These are phyloP conservation scores for Holocentrus rufus DNA, from an alignment of 2,797 vertebrate species.

Conservation along the genomic window DNA sequence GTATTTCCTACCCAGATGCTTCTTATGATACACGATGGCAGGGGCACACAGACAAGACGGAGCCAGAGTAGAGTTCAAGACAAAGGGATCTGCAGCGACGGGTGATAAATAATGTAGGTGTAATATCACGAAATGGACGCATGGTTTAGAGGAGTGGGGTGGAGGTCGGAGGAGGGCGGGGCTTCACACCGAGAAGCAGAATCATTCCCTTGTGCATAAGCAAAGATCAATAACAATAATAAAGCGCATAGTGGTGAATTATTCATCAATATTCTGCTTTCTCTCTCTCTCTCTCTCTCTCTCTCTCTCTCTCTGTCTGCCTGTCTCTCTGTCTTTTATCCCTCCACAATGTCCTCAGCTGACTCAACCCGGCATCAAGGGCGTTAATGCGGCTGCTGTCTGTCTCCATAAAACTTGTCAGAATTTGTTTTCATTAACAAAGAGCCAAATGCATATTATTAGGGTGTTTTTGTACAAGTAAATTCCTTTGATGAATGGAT, in stretches of 20 bases:
- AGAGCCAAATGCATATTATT: constrained; percentile 32
- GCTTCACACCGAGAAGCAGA: constrained; percentile 74
- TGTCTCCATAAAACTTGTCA: constrained; percentile 29
- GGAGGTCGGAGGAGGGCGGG: constrained; percentile 71
- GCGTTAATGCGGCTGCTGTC: background rate
- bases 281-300: constrained; percentile 35
- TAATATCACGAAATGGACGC: constrained; percentile 80
- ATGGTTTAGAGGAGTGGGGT: constrained; percentile 66
- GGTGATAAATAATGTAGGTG: constrained; percentile 85
- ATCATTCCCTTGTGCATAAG: constrained; percentile 77
- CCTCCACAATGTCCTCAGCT: constrained; percentile 64
- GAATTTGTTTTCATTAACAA: constrained; percentile 36
- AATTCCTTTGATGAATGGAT: constrained; percentile 23
- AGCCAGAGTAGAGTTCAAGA: constrained; percentile 71
- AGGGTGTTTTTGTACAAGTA: constrained; percentile 14
- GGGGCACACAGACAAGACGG: constrained; percentile 7
- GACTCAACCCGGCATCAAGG: constrained; percentile 42
- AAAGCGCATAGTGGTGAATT: constrained; percentile 77
- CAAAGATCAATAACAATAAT: constrained; percentile 75
- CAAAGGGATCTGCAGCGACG: constrained; percentile 66
- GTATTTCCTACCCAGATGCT: constrained; percentile 10
- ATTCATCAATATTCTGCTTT: constrained; percentile 72
- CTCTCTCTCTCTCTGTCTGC: constrained; percentile 29
- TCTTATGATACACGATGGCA: constrained; percentile 42
- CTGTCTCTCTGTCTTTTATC: constrained; percentile 59